Conservation (phyloP, 2,113 vertebrate genomes). For the Zapornia atra region DNA sequence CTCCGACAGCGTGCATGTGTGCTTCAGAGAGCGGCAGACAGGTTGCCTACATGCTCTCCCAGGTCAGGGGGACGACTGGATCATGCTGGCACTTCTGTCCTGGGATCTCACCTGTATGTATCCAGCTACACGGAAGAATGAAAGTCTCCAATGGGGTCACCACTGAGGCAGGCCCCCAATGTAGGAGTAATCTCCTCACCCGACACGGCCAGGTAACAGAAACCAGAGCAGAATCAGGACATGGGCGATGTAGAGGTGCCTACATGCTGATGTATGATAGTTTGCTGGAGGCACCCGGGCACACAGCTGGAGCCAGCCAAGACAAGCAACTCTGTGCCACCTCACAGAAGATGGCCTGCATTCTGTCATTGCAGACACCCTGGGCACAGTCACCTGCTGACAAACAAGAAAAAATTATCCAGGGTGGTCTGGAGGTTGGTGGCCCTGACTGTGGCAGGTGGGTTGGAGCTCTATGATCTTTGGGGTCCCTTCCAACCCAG, state of each 20-base stretch:
- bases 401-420: not conserved
- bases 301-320: not conserved
- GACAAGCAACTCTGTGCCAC: not conserved
- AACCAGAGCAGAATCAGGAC: not conserved
- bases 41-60: not conserved
- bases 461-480: no score
- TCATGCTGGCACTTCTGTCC: not conserved
- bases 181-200: not conserved
- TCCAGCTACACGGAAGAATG: accelerated
- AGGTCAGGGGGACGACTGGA: not conserved
- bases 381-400: not conserved
- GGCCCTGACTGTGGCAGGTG: no score
- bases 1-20: accelerated
- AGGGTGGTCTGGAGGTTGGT: not conserved
- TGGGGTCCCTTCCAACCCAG: no score
- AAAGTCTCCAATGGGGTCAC: not conserved
- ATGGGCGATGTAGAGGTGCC: not conserved
- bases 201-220: not conserved
- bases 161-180: not conserved
- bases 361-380: not conserved
- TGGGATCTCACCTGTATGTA: not conserved
- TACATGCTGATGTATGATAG: not conserved
- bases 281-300: not conserved
- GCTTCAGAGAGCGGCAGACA: not conserved
- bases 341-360: not conserved